These are phyloP conservation scores for Sporophila hypoxantha DNA, from an alignment of 2,113 vertebrate species.

Conservation along the genomic window DNA sequence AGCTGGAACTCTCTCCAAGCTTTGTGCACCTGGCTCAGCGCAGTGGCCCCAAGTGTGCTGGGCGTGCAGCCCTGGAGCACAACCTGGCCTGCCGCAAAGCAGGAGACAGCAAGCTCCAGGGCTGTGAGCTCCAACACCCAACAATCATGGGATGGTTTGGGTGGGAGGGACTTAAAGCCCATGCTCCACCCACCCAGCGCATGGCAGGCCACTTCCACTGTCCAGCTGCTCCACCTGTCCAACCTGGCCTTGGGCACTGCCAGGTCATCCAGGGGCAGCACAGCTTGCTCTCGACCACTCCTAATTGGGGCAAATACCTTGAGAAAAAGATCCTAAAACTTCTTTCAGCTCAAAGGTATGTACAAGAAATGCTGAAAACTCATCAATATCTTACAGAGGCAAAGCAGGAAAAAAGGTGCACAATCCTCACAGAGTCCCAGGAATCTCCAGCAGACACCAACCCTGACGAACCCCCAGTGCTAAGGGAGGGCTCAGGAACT, in stretches of 20 bases:
- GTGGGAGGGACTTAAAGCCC: no score
- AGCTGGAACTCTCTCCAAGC: neutral
- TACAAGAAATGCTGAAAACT: neutral
- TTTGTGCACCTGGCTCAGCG: neutral
- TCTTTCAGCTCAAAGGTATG: neutral
- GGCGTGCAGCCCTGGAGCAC: neutral
- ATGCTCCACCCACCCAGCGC: neutral
- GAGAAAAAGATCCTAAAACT: neutral
- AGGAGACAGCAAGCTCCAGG: neutral
- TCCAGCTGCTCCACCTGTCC: neutral
- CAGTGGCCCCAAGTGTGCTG: neutral
- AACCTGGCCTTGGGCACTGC: neutral
- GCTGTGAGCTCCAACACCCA: accelerated
- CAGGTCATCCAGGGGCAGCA: neutral
- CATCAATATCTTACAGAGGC: neutral
- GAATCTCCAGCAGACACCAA: neutral
- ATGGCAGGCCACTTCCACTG: neutral
- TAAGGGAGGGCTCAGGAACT: neutral
- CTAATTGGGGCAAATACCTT: no score
- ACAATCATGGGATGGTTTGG: neutral
- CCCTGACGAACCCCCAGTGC: neutral
- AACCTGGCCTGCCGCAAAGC: neutral
- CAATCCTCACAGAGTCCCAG: neutral
- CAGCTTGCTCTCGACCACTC: no score
- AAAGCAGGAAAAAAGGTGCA: neutral